phyloP scores from a whole-genome alignment of 2,888 invertebrate genomes.

The Cryptophagus acutangulus region DNA sequence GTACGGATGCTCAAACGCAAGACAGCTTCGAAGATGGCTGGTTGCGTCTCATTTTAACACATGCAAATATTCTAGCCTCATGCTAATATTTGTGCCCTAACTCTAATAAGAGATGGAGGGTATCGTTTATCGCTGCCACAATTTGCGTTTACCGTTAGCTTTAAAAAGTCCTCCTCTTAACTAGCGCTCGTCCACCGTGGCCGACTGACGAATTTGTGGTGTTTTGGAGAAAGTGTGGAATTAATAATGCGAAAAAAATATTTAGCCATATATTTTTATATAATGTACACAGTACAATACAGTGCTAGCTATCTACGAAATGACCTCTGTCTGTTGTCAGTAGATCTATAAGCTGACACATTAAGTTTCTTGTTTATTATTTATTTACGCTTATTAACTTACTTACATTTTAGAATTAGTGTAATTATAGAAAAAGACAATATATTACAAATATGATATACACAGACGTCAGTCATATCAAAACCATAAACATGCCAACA shows the following conservation, averaged over 20 bases:
- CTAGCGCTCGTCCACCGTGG: no score
- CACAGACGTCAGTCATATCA: constrained; percentile 35
- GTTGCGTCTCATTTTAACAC: no score
- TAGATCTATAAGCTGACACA: constrained; percentile 43
- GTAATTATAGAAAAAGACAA: constrained; percentile 34
- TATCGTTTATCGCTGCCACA: no score
- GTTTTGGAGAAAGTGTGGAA: neutral
- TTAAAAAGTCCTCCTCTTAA: no score
- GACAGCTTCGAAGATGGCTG: no score
- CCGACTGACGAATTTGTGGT: no score
- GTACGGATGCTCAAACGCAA: no score
- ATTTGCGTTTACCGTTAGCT: no score
- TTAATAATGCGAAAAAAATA: constrained; percentile 24
- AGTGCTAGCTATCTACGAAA: constrained; percentile 44
- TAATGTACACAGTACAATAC: constrained; percentile 49
- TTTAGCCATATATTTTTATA: constrained; percentile 44
- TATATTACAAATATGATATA: constrained; percentile 38
- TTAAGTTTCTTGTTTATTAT: constrained; percentile 3
- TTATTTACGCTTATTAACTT: constrained; percentile 29
- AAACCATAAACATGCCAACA: constrained; percentile 12
- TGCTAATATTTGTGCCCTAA: no score
- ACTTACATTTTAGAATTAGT: constrained; percentile 35
- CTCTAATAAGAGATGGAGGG: no score
- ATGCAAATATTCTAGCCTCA: no score
- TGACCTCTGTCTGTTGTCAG: constrained; percentile 35